These are phyloP conservation scores for Bolborhynchus lineola DNA, from an alignment of 2,113 vertebrate genomes.

Conservation along the genomic window DNA sequence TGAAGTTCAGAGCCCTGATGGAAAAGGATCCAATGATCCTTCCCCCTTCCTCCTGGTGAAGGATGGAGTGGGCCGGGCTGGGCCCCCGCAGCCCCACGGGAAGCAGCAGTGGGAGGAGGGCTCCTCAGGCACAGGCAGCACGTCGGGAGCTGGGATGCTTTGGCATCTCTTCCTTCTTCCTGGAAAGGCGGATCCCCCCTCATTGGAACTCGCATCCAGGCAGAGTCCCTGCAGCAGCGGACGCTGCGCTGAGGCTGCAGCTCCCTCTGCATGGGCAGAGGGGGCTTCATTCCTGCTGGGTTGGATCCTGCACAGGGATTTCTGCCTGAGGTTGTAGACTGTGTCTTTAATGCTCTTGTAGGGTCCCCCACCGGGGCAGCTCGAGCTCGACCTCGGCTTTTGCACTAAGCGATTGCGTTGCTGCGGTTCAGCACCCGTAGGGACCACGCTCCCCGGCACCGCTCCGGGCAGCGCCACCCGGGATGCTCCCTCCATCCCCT, in stretches of 20 bases:
- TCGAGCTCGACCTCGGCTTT: background rate
- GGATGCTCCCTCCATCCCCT: background rate
- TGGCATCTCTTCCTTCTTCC: background rate
- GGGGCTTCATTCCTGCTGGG: background rate
- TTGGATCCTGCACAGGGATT: background rate
- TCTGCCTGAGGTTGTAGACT: background rate
- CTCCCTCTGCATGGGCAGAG: background rate
- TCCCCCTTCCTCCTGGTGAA: constrained; percentile 7
- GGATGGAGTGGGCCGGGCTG: background rate
- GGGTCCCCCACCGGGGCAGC: background rate
- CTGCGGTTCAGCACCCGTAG: background rate
- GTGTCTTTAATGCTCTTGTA: background rate
- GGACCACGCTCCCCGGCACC: background rate
- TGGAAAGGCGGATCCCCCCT: background rate
- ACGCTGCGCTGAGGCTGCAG: background rate
- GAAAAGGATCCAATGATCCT: background rate
- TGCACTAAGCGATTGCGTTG: background rate
- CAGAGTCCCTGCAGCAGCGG: background rate
- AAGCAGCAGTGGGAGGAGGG: constrained; percentile 3
- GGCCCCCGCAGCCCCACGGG: background rate
- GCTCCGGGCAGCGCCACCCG: background rate
- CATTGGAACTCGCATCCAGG: background rate
- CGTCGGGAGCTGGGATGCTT: background rate
- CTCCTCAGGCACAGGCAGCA: background rate
- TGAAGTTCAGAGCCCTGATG: constrained; percentile 55